phyloP scores from a whole-genome alignment of 2,888 invertebrate species.

The Ommatoiulus sabulosus region DNA sequence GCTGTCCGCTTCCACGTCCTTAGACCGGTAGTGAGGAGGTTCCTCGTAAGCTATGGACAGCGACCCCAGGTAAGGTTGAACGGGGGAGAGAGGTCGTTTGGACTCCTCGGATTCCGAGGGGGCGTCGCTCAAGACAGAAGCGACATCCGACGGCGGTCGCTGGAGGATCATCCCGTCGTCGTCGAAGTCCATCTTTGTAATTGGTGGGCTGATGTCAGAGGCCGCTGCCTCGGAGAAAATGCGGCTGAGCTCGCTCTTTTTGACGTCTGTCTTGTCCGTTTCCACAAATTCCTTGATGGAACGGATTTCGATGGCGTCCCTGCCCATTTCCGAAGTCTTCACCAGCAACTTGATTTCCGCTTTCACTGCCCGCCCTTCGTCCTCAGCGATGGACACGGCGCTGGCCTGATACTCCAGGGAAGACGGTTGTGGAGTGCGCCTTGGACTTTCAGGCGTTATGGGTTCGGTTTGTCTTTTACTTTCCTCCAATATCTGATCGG shows the following conservation, averaged over 20 bases:
- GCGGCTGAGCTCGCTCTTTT: slow-evolving; percentile 55
- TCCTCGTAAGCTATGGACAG: slow-evolving; percentile 58
- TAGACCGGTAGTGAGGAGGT: slow-evolving; percentile 53
- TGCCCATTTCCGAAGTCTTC: slow-evolving; percentile 70
- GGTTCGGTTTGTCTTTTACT: background rate
- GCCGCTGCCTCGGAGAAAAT: slow-evolving; percentile 57
- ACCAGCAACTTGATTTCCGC: slow-evolving; percentile 72
- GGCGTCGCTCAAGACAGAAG: background rate
- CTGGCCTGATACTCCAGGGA: slow-evolving; percentile 8
- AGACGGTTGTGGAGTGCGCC: background rate
- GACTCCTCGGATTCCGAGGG: background rate
- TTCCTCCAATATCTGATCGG: background rate
- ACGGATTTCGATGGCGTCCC: slow-evolving; percentile 71
- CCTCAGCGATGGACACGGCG: slow-evolving; percentile 58
- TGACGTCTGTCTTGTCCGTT: slow-evolving; percentile 58
- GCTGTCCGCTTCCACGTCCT: background rate
- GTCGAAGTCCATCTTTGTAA: background rate
- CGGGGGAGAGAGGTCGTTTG: background rate
- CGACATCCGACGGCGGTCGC: background rate
- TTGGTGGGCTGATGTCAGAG: background rate
- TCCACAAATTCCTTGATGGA: slow-evolving; percentile 68
- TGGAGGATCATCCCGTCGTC: background rate
- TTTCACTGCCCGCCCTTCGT: slow-evolving; percentile 63
- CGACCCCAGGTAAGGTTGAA: slow-evolving; percentile 56
- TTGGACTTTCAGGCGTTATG: background rate